Evolutionary conservation across 2,113 vertebrate genomes (phyloP).

Genomic region (Coptodon bakossiorum): DNA sequence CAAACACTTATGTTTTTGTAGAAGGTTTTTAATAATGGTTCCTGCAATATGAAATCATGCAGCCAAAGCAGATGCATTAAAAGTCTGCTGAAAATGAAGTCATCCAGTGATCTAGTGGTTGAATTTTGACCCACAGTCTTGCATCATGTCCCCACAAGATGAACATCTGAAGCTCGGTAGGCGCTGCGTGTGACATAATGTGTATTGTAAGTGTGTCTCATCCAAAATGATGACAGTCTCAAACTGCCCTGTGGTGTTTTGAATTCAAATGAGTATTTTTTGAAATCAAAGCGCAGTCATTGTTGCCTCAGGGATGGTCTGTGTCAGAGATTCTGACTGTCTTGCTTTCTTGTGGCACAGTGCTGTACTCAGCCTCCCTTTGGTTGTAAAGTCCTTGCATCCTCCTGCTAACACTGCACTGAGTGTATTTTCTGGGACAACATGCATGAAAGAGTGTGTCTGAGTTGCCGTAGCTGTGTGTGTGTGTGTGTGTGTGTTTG

Average conservation of each 20-base stretch:
- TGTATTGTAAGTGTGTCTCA: neutral
- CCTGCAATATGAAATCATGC: neutral
- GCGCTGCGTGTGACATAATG: neutral
- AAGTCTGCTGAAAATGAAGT: neutral
- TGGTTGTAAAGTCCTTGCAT: neutral
- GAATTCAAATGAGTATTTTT: slow-evolving; percentile 8
- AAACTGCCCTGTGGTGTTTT: neutral
- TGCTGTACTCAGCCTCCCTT: neutral
- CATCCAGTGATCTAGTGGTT: neutral
- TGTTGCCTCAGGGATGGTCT: neutral
- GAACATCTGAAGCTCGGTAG: neutral
- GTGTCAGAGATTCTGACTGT: neutral
- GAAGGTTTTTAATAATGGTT: neutral
- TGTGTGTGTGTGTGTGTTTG: neutral
- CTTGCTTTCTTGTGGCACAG: neutral
- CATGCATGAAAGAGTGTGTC: slow-evolving; percentile 11
- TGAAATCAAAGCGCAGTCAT: neutral
- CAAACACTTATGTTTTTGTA: neutral
- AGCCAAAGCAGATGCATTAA: neutral
- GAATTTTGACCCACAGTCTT: neutral
- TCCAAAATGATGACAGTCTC: neutral
- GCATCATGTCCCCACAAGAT: neutral
- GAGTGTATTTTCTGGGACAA: slow-evolving; percentile 20
- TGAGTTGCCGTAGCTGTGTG: neutral
- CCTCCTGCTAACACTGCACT: neutral